A percentile compares a stretch with the other conserved stretches of the same genome.
Evolutionary conservation across 2,888 invertebrate genomes (phyloP).

Genomic region (Pristionchus arcanus): DNA sequence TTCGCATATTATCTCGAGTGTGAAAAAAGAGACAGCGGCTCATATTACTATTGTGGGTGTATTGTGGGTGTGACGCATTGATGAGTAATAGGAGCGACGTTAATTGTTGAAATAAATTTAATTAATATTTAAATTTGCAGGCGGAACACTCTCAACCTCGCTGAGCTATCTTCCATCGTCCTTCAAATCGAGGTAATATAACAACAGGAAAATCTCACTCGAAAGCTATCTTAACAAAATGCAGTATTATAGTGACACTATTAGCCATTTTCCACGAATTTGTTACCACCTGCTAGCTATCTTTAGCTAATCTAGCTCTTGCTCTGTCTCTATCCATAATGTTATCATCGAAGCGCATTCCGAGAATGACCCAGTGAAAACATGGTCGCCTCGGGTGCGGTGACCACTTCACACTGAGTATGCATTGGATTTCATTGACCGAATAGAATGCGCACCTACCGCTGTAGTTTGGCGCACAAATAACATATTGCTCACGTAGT

Average conservation of each 20-base stretch:
- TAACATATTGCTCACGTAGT: too few relatives aligned
- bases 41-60: too few relatives aligned
- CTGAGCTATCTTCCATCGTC: slow-evolving; percentile 43
- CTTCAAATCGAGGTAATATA: slow-evolving; percentile 38
- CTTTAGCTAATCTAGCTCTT: neutral
- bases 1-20: neutral
- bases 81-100: neutral
- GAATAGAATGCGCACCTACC: neutral
- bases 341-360: neutral
- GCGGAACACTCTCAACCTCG: slow-evolving; percentile 42
- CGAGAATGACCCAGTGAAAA: neutral
- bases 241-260: too few relatives aligned
- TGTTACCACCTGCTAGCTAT: neutral
- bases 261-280: too few relatives aligned
- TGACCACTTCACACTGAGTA: neutral
- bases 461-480: too few relatives aligned
- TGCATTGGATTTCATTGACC: neutral
- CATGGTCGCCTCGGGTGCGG: neutral
- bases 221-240: too few relatives aligned
- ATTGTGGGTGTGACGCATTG: neutral
- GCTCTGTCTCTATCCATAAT: neutral
- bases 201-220: too few relatives aligned
- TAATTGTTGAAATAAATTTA: neutral
- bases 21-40: too few relatives aligned
- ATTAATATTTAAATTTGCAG: neutral